Percentiles rank a stretch among this genome's conserved stretches.
These are phyloP conservation scores for Pipistrellus pygmaeus DNA, from an alignment of 2,797 vertebrate genomes.

Conservation along the genomic window DNA sequence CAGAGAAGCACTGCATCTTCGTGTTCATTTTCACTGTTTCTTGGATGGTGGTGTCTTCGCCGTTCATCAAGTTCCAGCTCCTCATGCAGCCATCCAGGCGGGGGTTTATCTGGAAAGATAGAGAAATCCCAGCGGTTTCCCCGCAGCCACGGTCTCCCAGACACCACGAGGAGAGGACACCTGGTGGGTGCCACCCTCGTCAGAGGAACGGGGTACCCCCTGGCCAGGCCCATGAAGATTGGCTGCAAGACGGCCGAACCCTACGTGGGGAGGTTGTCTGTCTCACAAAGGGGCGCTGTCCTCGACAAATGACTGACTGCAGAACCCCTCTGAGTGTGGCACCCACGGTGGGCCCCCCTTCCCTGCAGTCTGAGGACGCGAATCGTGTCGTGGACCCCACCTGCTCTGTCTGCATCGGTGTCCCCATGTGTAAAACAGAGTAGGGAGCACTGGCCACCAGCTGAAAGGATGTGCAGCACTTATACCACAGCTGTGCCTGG, in stretches of 20 bases:
- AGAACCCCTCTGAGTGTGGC: fast-evolving
- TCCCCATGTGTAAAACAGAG: background rate
- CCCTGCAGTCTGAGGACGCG: fast-evolving
- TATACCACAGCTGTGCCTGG: fast-evolving
- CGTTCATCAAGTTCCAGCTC: slow-evolving; percentile 96
- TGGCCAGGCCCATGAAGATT: background rate
- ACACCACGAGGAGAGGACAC: background rate
- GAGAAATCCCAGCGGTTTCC: background rate
- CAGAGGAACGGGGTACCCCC: background rate
- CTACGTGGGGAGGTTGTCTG: fast-evolving
- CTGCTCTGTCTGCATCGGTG: background rate
- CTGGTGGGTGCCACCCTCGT: fast-evolving
- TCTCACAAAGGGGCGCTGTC: background rate
- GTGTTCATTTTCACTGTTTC: slow-evolving; percentile 93
- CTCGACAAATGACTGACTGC: too few species aligned
- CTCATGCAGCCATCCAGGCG: slow-evolving; percentile 96
- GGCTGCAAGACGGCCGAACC: fast-evolving
- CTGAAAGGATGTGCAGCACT: too few species aligned
- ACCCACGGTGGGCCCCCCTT: background rate
- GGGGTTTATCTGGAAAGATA: slow-evolving; percentile 93
- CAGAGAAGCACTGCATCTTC: slow-evolving; percentile 96
- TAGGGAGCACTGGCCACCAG: fast-evolving
- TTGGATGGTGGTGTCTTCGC: slow-evolving; percentile 94
- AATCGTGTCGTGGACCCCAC: fast-evolving
- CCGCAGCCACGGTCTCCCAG: background rate